Percentiles rank a stretch among this genome's conserved stretches.
These are phyloP conservation scores for Oedothorax gibbosus DNA, from an alignment of 1,140 invertebrate genomes.

Conservation along the genomic window DNA sequence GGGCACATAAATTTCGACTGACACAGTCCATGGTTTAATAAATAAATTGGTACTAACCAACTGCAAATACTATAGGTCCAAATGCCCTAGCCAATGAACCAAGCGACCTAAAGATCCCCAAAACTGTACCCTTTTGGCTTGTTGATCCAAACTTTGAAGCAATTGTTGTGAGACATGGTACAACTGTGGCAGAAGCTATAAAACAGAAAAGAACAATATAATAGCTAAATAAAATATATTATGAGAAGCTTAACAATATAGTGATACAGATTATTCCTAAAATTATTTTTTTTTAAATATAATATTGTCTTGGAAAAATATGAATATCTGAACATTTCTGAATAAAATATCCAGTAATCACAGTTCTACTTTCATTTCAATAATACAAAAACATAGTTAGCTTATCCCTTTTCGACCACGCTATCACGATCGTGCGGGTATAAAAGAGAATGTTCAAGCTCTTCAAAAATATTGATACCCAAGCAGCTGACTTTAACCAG, in stretches of 20 bases:
- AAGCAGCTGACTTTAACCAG: too few species aligned
- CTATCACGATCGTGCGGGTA: too few species aligned
- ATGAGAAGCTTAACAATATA: neutral
- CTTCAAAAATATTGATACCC: too few species aligned
- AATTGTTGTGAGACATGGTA: conserved; percentile 92
- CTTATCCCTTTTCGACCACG: too few species aligned
- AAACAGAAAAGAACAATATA: conserved; percentile 27
- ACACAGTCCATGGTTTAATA: neutral
- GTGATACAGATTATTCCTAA: neutral
- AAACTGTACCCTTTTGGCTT: conserved; percentile 90
- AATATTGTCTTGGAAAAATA: too few species aligned
- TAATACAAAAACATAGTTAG: too few species aligned
- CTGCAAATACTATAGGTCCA: conserved; percentile 87
- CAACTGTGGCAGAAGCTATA: conserved; percentile 90
- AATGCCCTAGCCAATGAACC: conserved; percentile 92
- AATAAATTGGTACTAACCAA: conserved; percentile 40
- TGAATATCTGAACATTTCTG: too few species aligned
- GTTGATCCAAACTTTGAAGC: conserved; percentile 84
- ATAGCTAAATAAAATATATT: neutral
- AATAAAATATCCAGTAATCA: too few species aligned
- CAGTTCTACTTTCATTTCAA: too few species aligned
- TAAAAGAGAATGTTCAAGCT: too few species aligned
- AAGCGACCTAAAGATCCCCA: conserved; percentile 93
- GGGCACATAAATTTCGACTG: neutral
- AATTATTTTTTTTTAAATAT: neutral